A percentile compares a stretch with the other conserved stretches of the same genome.
phyloP scores from a whole-genome alignment of 2,888 invertebrate genomes.

The Agonopterix heracliana region DNA sequence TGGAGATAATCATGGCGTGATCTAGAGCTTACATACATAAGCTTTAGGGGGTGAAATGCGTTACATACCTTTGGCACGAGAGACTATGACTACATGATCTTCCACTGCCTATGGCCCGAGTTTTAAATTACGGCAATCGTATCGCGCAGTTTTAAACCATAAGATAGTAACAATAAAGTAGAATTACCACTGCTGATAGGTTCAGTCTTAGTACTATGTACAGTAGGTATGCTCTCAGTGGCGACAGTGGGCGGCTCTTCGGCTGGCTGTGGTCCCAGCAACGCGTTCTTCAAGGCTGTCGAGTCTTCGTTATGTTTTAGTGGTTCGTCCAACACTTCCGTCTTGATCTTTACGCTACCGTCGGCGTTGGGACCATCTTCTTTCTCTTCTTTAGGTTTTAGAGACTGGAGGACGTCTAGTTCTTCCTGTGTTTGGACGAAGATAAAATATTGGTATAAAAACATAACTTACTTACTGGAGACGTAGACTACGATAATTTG shows the following conservation, averaged over 20 bases:
- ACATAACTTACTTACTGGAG: too few relatives aligned
- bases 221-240: constrained; percentile 41
- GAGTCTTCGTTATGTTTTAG: constrained; percentile 66
- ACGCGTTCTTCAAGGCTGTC: constrained; percentile 62
- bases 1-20: too few relatives aligned
- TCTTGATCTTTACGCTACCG: constrained; percentile 44
- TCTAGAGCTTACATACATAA: too few relatives aligned
- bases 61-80: too few relatives aligned
- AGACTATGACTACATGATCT: too few relatives aligned
- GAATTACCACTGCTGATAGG: constrained; percentile 46
- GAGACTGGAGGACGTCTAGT: constrained; percentile 80
- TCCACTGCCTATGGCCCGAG: too few relatives aligned
- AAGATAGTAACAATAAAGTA: background rate
- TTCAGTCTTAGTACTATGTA: constrained; percentile 54
- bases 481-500: too few relatives aligned
- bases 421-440: constrained; percentile 75
- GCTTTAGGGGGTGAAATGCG: too few relatives aligned
- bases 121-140: too few relatives aligned
- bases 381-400: constrained; percentile 80
- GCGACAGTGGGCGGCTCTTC: constrained; percentile 36
- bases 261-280: constrained; percentile 56
- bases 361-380: constrained; percentile 36
- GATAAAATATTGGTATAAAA: background rate
- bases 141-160: too few relatives aligned
- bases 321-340: constrained; percentile 40